phyloP scores from a whole-genome alignment of 2,113 vertebrate species.

The Copsychus sechellarum region DNA sequence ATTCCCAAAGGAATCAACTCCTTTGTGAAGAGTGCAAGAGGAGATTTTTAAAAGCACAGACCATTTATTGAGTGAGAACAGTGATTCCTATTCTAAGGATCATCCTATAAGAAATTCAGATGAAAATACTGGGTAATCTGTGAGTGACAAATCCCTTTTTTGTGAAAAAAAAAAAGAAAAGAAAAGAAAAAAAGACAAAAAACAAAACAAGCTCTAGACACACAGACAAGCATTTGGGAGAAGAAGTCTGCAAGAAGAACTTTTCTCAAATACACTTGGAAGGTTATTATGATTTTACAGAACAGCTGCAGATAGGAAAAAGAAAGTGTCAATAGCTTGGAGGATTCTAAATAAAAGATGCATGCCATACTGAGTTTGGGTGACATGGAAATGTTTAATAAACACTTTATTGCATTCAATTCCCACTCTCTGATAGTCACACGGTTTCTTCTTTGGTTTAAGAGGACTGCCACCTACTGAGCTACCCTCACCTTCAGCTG shows the following conservation, averaged over 20 bases:
- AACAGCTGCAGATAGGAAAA: not conserved
- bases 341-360: not conserved
- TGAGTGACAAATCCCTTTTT: not conserved
- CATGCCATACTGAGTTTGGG: not conserved
- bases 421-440: not conserved
- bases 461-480: conserved; percentile 43
- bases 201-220: not conserved
- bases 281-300: not conserved
- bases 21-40: not conserved
- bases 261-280: not conserved
- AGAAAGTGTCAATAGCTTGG: not conserved
- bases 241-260: not conserved
- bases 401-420: not conserved
- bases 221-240: not conserved
- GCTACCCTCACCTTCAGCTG: not conserved
- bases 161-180: not conserved
- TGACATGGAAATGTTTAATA: not conserved
- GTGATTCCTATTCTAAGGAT: not conserved
- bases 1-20: not conserved
- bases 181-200: too few species aligned
- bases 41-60: not conserved
- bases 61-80: not conserved
- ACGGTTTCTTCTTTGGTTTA: not conserved
- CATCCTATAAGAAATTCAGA: not conserved
- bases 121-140: not conserved